Evolutionary conservation across 2,113 vertebrate species (phyloP), one percentile per base, ranked within the genome.

Genomic region (Picathartes gymnocephalus): DNA sequence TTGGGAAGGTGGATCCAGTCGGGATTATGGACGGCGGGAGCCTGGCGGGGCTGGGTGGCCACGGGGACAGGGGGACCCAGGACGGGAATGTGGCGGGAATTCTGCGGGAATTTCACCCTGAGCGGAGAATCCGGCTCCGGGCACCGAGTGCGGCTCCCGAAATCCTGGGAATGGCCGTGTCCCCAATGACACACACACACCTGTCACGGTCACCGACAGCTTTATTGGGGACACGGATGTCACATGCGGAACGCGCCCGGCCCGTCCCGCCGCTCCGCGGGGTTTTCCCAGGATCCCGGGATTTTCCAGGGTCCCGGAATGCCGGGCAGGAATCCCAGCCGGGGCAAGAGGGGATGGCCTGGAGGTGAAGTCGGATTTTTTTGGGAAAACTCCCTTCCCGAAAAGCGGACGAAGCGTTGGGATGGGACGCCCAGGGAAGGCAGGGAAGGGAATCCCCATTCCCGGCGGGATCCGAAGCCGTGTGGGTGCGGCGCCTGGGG

Each of bases 391-490:
- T 6, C n/a, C 51, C 33, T 74, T 73, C 39, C 53, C 30, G 5
- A 3, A 3, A n/a, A 44, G 78, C 0, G 4, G 9, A 3, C 0
- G 20, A 9, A 45, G 60, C 5, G 6, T 4, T 3, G 53, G 76
- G 2, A 51, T 0, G 39, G 69, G 69, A 23, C 7, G 60, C 17
- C 16, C 57, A 0, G 21, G 56, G 57, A 50, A 50, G 37, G 68
- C n/a, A n/a, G n/a, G n/a, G n/a, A n/a, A n/a, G 1, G 86, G 61
- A 10, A 2, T 1, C 15, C 50, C 69, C 39, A 2, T 39, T 58
- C 61, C 78, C 14, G 17, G 61, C 0, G 39, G 78, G 78, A 81
- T 30, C 1, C 2, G 6, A 73, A 88, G 37, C 37, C 7, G 0
- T 1, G 33, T 4, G 68, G 37, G 28, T 21, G 77, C 28, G 68